phyloP scores from a whole-genome alignment of 2,888 invertebrate species.

The Phalera bucephala region DNA sequence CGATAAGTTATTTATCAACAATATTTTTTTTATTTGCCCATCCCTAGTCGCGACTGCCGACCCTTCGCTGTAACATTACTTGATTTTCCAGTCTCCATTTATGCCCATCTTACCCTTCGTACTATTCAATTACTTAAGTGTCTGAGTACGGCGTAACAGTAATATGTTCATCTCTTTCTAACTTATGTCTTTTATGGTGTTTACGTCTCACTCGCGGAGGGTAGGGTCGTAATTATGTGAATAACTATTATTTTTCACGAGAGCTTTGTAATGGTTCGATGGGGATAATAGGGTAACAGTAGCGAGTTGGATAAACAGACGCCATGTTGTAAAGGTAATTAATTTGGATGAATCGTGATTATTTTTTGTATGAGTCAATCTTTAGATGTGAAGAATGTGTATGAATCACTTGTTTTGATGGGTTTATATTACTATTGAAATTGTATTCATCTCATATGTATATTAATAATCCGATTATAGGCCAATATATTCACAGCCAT shows the following conservation, averaged over 20 bases:
- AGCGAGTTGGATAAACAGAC: conserved; percentile 42
- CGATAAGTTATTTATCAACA: too few relatives aligned
- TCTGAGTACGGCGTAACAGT: conserved; percentile 51
- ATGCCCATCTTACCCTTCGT: conserved; percentile 61
- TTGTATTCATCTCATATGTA: too few relatives aligned
- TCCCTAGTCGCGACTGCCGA: background rate
- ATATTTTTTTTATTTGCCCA: too few relatives aligned
- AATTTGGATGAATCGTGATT: conserved; percentile 59
- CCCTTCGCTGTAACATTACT: conserved; percentile 41
- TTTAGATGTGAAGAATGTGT: too few relatives aligned
- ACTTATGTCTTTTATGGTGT: conserved; percentile 25
- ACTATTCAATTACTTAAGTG: conserved; percentile 81
- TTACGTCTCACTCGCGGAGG: conserved; percentile 41
- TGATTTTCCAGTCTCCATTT: conserved; percentile 72
- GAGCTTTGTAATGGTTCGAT: conserved; percentile 67
- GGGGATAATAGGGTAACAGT: conserved; percentile 66
- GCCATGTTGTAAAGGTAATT: conserved; percentile 57
- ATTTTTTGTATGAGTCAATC: too few relatives aligned
- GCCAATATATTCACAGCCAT: too few relatives aligned
- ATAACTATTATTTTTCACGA: conserved; percentile 79
- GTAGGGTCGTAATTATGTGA: conserved; percentile 74
- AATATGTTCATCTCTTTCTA: conserved; percentile 50
- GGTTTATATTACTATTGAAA: too few relatives aligned
- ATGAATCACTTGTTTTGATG: too few relatives aligned
- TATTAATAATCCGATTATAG: too few relatives aligned